Base-by-base conservation (phyloP, 2,888 invertebrate genomes). In the Nezara viridula region DNA sequence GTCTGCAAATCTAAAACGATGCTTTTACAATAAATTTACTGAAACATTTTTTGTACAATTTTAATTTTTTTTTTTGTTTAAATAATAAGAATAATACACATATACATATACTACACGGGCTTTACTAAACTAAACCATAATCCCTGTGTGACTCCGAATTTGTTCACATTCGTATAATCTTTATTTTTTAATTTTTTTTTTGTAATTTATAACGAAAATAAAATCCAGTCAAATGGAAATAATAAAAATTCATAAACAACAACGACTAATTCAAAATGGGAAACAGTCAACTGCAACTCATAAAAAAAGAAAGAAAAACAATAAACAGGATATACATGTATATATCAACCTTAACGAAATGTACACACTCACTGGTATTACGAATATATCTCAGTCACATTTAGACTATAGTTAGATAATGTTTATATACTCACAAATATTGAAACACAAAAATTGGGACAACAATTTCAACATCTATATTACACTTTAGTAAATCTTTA, bases 111-210 rank as follows among this genome's bases (percentile, higher is more conserved):
- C 91, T 91, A 91, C 90, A 90, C 90, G 90, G 90, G 89, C 89
- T 89, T 89, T 81, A 81, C 89, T 90, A 90, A 91, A 91, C 91
- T 91, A 91, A 92, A 91, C 91, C 90, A 90, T 90, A 90, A 91
- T 93, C 94, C 94, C 94, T 94, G 94, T 94, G 92, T 93, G 91
- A 91, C 93, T 94, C 94, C 94, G 94, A 94, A 94, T 94, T 94
- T 94, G 94, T 93, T 90, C 89, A 90, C 88, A 88, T 88, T 9
- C 85, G 49, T 44, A 88, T 55, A 88, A 81, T 88, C 40, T 86
- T 86, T 27, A 37, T 88, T 88, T 88, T 47, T 88, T 50, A 12
- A 9, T 77, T 32, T 77, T 73, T 88, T 81, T 81, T 81, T 81
- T 52, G 85, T 77, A 49, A 88, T 90, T 77, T 90, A 81, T 49